Evolutionary conservation across 2,113 vertebrate genomes (phyloP).

Genomic region (Chaetops frenatus): DNA sequence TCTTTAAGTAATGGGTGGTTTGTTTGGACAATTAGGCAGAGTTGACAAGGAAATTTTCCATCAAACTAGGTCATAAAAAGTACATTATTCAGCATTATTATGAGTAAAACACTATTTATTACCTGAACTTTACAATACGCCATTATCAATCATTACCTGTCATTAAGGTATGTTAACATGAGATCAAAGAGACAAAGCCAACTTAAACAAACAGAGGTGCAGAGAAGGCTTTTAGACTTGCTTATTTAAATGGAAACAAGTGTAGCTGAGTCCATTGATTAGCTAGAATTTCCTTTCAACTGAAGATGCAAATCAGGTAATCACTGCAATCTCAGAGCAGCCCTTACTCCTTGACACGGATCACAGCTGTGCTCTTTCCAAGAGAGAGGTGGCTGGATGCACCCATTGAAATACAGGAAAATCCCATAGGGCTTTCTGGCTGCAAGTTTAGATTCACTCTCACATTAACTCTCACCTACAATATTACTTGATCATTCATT

Average conservation of each 20-base stretch:
- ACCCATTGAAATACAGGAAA: background rate
- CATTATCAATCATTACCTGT: slow-evolving; percentile 85
- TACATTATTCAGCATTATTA: slow-evolving; percentile 87
- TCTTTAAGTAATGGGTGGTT: slow-evolving; percentile 78
- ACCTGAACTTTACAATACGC: slow-evolving; percentile 77
- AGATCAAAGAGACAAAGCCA: slow-evolving; percentile 78
- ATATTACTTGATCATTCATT: background rate
- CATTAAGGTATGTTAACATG: slow-evolving; percentile 84
- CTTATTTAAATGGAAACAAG: slow-evolving; percentile 62
- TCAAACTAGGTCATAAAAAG: slow-evolving; percentile 82
- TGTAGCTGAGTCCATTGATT: slow-evolving; percentile 41
- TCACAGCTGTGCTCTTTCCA: background rate
- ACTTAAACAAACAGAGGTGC: slow-evolving; percentile 77
- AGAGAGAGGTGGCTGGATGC: background rate
- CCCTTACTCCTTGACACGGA: background rate
- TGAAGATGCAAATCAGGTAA: slow-evolving; percentile 60
- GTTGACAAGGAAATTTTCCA: slow-evolving; percentile 82
- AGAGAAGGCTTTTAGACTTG: slow-evolving; percentile 64
- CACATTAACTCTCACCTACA: background rate
- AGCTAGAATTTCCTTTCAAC: slow-evolving; percentile 61
- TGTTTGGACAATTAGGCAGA: slow-evolving; percentile 81
- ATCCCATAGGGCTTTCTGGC: background rate
- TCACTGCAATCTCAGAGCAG: background rate
- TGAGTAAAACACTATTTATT: slow-evolving; percentile 83
- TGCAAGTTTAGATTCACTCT: background rate